A percentile compares a stretch with the other conserved stretches of the same genome.
phyloP scores from a whole-genome alignment of 2,113 vertebrate species.

The Sciurus niger region DNA sequence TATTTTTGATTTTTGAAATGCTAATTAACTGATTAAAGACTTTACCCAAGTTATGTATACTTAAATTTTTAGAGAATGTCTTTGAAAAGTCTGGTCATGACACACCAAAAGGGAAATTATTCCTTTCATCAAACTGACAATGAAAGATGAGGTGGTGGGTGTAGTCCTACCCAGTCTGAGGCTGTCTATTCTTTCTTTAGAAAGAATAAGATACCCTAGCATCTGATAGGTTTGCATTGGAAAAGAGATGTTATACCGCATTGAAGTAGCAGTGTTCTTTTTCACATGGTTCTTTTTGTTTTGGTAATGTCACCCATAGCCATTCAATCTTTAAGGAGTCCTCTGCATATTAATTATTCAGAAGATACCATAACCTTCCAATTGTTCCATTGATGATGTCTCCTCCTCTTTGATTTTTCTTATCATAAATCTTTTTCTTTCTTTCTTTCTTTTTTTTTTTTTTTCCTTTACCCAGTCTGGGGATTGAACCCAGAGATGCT shows the following conservation, averaged over 20 bases:
- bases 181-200: background rate
- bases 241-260: background rate
- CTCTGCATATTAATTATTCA: background rate
- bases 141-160: background rate
- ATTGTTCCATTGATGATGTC: background rate
- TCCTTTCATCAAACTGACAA: background rate
- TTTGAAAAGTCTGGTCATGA: background rate
- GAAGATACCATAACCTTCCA: background rate
- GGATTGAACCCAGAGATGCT: no score
- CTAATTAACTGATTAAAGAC: conserved; percentile 57
- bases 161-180: background rate
- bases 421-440: background rate
- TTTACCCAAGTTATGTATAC: background rate
- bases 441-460: no score
- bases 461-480: no score
- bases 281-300: background rate
- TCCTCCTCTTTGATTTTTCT: background rate
- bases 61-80: background rate
- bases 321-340: background rate
- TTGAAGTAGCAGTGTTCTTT: background rate
- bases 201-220: background rate
- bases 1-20: conserved; percentile 65
- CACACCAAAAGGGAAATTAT: background rate
- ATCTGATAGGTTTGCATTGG: background rate
- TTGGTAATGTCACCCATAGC: background rate